These are phyloP conservation scores for Xerus rutilus DNA, from an alignment of 2,797 vertebrate genomes.

Conservation along the genomic window DNA sequence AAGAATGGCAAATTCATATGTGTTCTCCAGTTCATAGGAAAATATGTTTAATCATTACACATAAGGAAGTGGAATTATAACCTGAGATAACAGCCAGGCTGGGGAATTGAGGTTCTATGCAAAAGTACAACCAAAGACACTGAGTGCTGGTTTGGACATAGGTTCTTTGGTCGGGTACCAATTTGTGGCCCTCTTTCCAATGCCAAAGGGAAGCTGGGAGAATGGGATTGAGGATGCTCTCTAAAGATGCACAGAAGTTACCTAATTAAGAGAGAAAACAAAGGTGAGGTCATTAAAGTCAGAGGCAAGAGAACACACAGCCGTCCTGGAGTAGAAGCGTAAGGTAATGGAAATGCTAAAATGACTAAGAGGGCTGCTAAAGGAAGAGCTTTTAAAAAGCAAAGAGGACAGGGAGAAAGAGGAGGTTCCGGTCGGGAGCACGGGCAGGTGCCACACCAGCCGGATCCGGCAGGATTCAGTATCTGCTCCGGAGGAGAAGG, in stretches of 20 bases:
- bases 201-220: background rate
- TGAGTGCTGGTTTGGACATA: background rate
- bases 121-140: background rate
- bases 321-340: background rate
- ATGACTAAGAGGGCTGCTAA: background rate
- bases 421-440: background rate
- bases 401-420: background rate
- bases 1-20: background rate
- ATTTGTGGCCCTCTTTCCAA: background rate
- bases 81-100: background rate
- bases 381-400: background rate
- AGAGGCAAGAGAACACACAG: background rate
- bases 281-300: background rate
- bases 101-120: background rate
- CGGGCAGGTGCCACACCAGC: background rate
- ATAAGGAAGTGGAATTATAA: background rate
- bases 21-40: background rate
- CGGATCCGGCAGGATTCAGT: fast-evolving
- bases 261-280: background rate
- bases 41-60: background rate
- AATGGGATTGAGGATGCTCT: background rate
- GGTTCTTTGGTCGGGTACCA: background rate
- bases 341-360: background rate
- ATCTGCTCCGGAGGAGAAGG: background rate
- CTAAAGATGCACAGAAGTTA: background rate